A percentile compares a stretch with the other conserved stretches of the same genome.
Evolutionary conservation across 2,113 vertebrate species (phyloP).

Genomic region (Crotalus horridus): DNA sequence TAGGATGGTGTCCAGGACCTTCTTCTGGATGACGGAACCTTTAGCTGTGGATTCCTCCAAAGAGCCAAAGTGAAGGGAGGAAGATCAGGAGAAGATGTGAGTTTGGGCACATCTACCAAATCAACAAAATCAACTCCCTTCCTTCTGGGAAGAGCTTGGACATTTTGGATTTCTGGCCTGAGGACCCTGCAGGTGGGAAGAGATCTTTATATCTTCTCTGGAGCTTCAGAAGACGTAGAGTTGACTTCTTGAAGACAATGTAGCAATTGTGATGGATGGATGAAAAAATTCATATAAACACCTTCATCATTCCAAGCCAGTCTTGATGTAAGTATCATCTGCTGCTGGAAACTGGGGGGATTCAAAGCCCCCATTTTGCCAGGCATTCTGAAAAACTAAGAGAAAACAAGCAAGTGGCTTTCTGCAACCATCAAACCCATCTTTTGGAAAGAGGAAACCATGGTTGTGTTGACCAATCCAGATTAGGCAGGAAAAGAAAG

Average conservation of each 20-base stretch:
- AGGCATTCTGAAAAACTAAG: not conserved
- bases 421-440: not conserved
- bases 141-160: not conserved
- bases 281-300: not conserved
- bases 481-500: not conserved
- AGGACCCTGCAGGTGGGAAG: not conserved
- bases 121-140: not conserved
- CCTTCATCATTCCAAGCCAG: not conserved
- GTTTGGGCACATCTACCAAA: not conserved
- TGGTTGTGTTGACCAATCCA: not conserved
- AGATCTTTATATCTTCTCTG: not conserved
- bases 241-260: not conserved
- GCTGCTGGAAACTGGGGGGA: not conserved
- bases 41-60: not conserved
- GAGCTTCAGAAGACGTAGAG: not conserved
- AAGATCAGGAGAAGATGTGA: not conserved
- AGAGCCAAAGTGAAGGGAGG: not conserved
- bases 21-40: not conserved
- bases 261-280: not conserved
- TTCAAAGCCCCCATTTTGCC: not conserved
- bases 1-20: not conserved
- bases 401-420: not conserved
- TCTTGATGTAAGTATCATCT: not conserved
- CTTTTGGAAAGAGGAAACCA: not conserved
- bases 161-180: not conserved